phyloP scores from a whole-genome alignment of 2,888 invertebrate species.

The Ectemnius continuus region DNA sequence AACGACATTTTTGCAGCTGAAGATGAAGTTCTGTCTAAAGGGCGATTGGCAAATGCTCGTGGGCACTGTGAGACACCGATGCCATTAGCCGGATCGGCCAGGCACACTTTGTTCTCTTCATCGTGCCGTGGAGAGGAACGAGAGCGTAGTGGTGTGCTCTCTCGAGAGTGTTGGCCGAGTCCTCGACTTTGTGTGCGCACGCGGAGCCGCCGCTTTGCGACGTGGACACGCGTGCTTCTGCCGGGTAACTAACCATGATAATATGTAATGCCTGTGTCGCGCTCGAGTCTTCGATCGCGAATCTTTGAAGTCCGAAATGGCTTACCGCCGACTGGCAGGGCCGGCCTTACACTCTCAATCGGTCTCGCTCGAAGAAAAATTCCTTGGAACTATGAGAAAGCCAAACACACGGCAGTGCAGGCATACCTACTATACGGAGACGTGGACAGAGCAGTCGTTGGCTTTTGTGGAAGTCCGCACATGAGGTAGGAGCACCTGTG shows the following conservation, averaged over 20 bases:
- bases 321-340: neutral
- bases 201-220: slow-evolving; percentile 57
- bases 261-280: slow-evolving; percentile 65
- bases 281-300: slow-evolving; percentile 40
- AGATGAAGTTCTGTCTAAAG: too few species aligned
- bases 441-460: slow-evolving; percentile 21
- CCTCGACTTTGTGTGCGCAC: slow-evolving; percentile 65
- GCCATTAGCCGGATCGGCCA: slow-evolving; percentile 53
- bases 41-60: neutral
- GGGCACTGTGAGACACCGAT: slow-evolving; percentile 14
- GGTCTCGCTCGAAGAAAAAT: slow-evolving; percentile 45
- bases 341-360: neutral
- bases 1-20: too few species aligned
- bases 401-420: slow-evolving; percentile 47
- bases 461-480: slow-evolving; percentile 29
- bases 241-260: slow-evolving; percentile 57
- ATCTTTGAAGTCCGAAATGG: slow-evolving; percentile 56
- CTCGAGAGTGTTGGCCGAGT: slow-evolving; percentile 62
- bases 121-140: slow-evolving; percentile 41
- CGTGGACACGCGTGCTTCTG: slow-evolving; percentile 51
- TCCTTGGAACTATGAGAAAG: slow-evolving; percentile 58
- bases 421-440: slow-evolving; percentile 11
- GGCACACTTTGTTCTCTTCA: slow-evolving; percentile 53
- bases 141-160: slow-evolving; percentile 37
- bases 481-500: slow-evolving; percentile 60